Base-by-base conservation (phyloP, 1,140 invertebrate species). In the Lethrus apterus region DNA sequence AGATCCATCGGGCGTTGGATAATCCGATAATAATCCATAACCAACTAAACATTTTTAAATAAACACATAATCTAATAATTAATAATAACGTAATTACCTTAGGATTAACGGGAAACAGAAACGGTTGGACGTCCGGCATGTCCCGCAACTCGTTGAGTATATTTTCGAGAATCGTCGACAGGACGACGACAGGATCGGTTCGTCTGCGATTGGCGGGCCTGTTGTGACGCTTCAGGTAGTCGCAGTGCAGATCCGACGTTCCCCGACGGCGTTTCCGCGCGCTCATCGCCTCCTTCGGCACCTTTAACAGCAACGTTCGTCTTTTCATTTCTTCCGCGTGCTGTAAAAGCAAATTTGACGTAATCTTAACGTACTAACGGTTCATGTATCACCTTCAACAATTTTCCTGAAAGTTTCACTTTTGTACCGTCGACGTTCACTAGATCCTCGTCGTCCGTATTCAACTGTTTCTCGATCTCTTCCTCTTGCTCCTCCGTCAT, bases 1-100 rank as follows among this genome's bases (percentile, higher is more conserved):
- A 99, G 68, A 68, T 99, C 95, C 89, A 99, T 99, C 0, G 96
- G 96, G 44, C 86, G 77, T 26, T 83, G 80, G 5, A 99, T 78
- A 20, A 97, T 92, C 48, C 84, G 83, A 62, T 95, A 85, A 67
- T 99, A 99, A 72, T 98, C 93, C 0, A 89, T 86, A 4, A 97
- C 89, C 55, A 77, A 66, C 81, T 85, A 54, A 40, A 60, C 52
- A 55, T 15, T 35, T 52, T 43, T 20, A 46, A 38, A 7, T 26
- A 26, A 26, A 26, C 5, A 7, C 23, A 26, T 7, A 26, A 26
- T 8, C 10, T 7, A 7, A 46, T 24, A 17, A 32, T 24, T 15
- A 15, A n/a, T 15, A 34, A 41, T 17, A 42, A 11, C 9, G 40
- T 44, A 23, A 62, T 64, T 68, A 86, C 81, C 72, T 97, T 98